Base-by-base conservation (phyloP, 2,113 vertebrate genomes). In the Sinocyclocheilus anshuiensis region DNA sequence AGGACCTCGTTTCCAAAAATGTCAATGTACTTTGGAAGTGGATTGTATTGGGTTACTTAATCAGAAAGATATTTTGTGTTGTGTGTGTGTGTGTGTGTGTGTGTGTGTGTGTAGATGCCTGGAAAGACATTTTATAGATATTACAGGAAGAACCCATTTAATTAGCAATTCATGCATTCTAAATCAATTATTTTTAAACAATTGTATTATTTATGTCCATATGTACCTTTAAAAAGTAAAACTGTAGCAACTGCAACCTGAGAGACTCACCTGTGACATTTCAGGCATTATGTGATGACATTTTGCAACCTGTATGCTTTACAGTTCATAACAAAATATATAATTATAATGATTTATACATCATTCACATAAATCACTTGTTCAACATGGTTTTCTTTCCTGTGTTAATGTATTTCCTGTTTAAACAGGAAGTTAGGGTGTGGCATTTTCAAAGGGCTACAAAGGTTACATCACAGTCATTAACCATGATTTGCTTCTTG, bases 21-120 rank as follows among this genome's bases (percentile, higher is more conserved):
- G 75, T 79, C 81, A 59, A 24, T 84, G 86, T 36, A 84, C 67
- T 79, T 59, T 84, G 81, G 67, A 78, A 29, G 20, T 63, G 75
- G 75, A 63, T 50, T 9, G n/a, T 82, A 67, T 81, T 33, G n/a
- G 6, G 42, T 86, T 86, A 74, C 67, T n/a, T 59, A 59, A 71
- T 65, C 63, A 45, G 39, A 71, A 29, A 74, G 55, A 36, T 59
- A 33, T 55, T 65, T 77, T 67, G 80, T 42, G 77, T 63, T 81
- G 20, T 61, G 16, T 20, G 61, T 72, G 16, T 26, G 13, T 50
- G 48, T 50, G 48, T 50, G 48, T 50, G 48, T 50, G 48, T 50
- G 15, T 53, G 50, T 53, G 50, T 55, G 53, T 55, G 53, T 29
- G 18, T 20, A 24, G 59, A 67, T 26, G 42, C 61, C 16, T 50